A percentile compares a stretch with the other conserved stretches of the same genome.
Conservation (phyloP, 1,140 invertebrate species). For the Drosophila biarmipes region DNA sequence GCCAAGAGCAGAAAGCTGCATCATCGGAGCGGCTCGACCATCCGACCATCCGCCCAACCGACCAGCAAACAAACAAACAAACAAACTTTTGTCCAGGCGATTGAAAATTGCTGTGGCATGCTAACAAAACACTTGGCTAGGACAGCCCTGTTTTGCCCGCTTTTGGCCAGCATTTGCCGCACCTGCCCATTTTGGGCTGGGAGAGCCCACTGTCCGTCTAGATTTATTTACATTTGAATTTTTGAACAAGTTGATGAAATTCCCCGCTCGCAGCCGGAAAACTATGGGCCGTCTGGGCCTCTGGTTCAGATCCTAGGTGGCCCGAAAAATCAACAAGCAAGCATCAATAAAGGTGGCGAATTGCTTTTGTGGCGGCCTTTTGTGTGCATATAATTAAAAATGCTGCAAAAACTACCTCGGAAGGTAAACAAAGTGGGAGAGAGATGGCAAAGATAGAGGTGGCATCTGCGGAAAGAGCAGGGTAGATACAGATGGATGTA, state of each 20-base stretch:
- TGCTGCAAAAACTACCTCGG: slow-evolving; percentile 66
- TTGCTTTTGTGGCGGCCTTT: slow-evolving; percentile 79
- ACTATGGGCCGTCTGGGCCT: slow-evolving; percentile 60
- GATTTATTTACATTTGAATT: slow-evolving; percentile 83
- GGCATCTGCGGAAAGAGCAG: neutral
- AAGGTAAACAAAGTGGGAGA: slow-evolving; percentile 62
- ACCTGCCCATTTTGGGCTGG: slow-evolving; percentile 6
- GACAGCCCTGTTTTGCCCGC: neutral
- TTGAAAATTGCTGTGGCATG: slow-evolving; percentile 79
- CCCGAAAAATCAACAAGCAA: slow-evolving; percentile 48
- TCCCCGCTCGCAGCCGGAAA: slow-evolving; percentile 62
- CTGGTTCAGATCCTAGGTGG: slow-evolving; percentile 30
- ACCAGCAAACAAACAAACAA: slow-evolving; percentile 67
- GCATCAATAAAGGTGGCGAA: slow-evolving; percentile 80
- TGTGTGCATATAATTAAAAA: slow-evolving; percentile 83
- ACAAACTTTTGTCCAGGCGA: slow-evolving; percentile 79
- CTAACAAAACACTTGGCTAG: slow-evolving; percentile 74
- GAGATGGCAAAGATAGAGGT: slow-evolving; percentile 29
- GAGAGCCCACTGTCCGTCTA: slow-evolving; percentile 44
- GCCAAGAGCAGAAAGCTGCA: slow-evolving; percentile 41
- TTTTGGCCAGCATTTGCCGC: neutral
- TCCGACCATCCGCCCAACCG: slow-evolving; percentile 11
- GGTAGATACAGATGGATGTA: neutral
- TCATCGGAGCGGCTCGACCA: slow-evolving; percentile 31
- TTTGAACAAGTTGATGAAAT: slow-evolving; percentile 81